Base-by-base conservation (phyloP, 2,113 vertebrate genomes). In the Pitta sordida region DNA sequence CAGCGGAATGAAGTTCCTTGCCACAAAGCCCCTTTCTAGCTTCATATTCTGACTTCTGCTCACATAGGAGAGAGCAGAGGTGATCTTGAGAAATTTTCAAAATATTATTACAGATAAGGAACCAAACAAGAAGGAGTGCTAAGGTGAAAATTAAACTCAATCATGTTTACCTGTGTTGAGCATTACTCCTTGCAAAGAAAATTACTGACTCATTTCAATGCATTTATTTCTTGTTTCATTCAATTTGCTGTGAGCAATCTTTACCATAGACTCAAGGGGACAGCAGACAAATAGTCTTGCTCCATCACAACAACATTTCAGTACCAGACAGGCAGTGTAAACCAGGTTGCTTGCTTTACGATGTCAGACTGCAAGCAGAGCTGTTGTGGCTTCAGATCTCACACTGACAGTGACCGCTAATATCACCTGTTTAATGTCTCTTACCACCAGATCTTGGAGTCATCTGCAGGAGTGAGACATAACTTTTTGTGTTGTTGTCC, bases 71-170 rank as follows among this genome's bases (percentile, higher is more conserved):
- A 90, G 6, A 79, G 23, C 16, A 90, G 56, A 91, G 29, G 13
- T 49, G 16, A 11, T 83, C 46, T 69, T 76, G 29, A 77, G 73
- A 64, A 60, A 16, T 44, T 84, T 94, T 55, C 32, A 68, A 59
- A 88, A 34, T 3, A 5, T 68, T 75, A 13, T 69, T 87, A 51
- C 32, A 77, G 53, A 59, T 84, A 90, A 75, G 37, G 51, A 60
- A 53, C 16, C 21, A 79, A 68, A 87, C 65, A 82, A 11, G 41
- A 94, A 78, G 52, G 21, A 68, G 10, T 37, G 18, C 23, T 69
- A 65, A 71, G 34, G 13, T 32, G 22, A 91, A 92, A 87, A 87
- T 39, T 69, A 51, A 95, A 65, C 58, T 92, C 37, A 51, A 41
- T 32, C 7, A 10, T 13, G 1, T 62, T 92, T 89, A 77, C 53